phyloP scores from a whole-genome alignment of 2,113 vertebrate genomes.

The Tauraco erythrolophus region DNA sequence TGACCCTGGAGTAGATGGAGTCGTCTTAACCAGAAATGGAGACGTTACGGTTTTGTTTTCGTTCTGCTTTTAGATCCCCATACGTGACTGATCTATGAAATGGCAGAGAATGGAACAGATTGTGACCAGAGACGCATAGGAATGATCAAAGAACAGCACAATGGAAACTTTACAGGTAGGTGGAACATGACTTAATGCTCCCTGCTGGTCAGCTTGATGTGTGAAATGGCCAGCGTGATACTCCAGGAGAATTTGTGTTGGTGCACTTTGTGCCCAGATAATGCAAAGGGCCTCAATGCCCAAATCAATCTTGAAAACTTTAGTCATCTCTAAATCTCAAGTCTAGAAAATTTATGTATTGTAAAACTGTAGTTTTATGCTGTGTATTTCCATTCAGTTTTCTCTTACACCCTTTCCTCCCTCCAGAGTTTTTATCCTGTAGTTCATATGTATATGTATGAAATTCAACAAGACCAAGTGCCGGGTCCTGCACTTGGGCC shows the following conservation, averaged over 20 bases:
- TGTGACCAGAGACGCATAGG: conserved; percentile 89
- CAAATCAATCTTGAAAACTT: background rate
- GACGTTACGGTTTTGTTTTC: background rate
- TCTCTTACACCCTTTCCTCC: background rate
- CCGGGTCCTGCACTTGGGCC: too few species aligned
- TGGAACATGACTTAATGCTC: background rate
- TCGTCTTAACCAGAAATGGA: background rate
- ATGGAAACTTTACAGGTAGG: conserved; percentile 91
- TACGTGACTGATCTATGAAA: conserved; percentile 80
- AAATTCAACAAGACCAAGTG: too few species aligned
- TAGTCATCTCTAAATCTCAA: background rate
- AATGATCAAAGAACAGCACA: conserved; percentile 88
- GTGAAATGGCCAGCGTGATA: background rate
- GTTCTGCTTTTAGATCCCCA: conserved; percentile 52
- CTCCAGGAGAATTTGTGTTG: background rate
- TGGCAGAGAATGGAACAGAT: conserved; percentile 94
- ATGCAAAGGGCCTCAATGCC: background rate
- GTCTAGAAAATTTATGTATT: background rate
- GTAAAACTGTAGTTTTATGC: background rate
- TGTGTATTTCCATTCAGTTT: background rate
- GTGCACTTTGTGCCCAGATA: fast-evolving
- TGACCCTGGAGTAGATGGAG: background rate
- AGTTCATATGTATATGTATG: background rate
- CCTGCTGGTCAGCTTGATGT: background rate
- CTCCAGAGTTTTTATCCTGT: background rate